Percentiles rank a stretch among this genome's conserved stretches.
Conservation (phyloP, 2,797 vertebrate species). For the Intellagama lesueurii region DNA sequence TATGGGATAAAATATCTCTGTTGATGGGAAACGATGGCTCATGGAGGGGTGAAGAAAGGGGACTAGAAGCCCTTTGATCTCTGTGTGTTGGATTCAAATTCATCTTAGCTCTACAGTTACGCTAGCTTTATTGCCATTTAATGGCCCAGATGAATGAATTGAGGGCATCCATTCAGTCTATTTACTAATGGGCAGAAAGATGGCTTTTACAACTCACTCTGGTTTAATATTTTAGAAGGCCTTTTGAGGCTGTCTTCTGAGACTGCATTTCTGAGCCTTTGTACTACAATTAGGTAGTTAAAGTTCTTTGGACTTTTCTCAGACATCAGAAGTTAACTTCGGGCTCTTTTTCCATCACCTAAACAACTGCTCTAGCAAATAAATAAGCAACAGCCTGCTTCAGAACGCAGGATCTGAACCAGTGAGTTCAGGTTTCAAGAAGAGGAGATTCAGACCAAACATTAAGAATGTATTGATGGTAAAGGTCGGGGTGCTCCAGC, state of each 20-base stretch:
- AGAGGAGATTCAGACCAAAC: too few relatives aligned
- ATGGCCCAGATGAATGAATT: constrained; percentile 39
- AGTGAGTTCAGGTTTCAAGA: background rate
- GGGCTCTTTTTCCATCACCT: background rate
- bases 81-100: constrained; percentile 35
- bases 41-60: background rate
- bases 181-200: background rate
- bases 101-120: constrained; percentile 24
- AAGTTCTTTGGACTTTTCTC: background rate
- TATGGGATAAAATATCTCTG: constrained; percentile 9
- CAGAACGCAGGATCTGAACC: background rate
- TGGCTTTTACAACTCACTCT: constrained; percentile 14
- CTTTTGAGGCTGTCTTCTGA: background rate
- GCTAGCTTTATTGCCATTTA: constrained; percentile 39
- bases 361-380: background rate
- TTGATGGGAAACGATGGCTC: constrained; percentile 28
- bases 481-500: too few relatives aligned
- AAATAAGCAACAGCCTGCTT: background rate
- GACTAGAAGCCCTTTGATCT: constrained; percentile 42
- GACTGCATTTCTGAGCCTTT: background rate
- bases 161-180: constrained; percentile 26
- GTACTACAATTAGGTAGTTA: background rate
- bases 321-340: background rate
- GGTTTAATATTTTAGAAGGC: constrained; percentile 6
- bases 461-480: too few relatives aligned